phyloP scores from a whole-genome alignment of 1,140 invertebrate species.

The Sipha flava region DNA sequence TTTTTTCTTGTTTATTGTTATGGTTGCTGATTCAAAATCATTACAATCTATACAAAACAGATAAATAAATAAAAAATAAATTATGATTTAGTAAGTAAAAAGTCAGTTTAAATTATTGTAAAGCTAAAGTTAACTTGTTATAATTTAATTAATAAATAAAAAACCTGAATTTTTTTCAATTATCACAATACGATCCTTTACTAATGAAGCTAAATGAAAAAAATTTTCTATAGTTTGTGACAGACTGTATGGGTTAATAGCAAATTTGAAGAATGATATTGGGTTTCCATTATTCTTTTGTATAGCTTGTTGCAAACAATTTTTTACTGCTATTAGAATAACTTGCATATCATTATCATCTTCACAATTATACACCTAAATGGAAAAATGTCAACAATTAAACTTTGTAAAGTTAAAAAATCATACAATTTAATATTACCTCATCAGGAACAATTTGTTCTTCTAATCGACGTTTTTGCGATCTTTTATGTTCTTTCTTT shows the following conservation, averaged over 20 bases:
- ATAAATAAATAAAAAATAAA: background rate
- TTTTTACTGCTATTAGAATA: background rate
- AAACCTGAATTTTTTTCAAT: background rate
- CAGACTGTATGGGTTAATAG: background rate
- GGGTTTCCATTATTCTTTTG: background rate
- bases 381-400: too few relatives aligned
- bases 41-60: background rate
- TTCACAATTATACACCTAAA: background rate
- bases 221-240: background rate
- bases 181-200: background rate
- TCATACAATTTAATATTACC: background rate
- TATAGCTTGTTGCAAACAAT: background rate
- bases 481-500: background rate
- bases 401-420: too few relatives aligned
- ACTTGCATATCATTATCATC: background rate
- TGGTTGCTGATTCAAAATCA: background rate
- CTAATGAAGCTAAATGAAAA: slow-evolving; percentile 6
- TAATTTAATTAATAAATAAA: background rate
- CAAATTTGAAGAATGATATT: background rate
- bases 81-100: too few relatives aligned
- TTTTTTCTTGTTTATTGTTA: background rate
- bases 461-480: background rate
- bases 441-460: background rate
- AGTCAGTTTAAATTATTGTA: too few relatives aligned
- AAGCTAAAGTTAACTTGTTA: too few relatives aligned